Percentiles rank a stretch among this genome's conserved stretches.
These are phyloP conservation scores for Metridium senile DNA, from an alignment of 92 coral and sea anemone genomes.

Conservation along the genomic window DNA sequence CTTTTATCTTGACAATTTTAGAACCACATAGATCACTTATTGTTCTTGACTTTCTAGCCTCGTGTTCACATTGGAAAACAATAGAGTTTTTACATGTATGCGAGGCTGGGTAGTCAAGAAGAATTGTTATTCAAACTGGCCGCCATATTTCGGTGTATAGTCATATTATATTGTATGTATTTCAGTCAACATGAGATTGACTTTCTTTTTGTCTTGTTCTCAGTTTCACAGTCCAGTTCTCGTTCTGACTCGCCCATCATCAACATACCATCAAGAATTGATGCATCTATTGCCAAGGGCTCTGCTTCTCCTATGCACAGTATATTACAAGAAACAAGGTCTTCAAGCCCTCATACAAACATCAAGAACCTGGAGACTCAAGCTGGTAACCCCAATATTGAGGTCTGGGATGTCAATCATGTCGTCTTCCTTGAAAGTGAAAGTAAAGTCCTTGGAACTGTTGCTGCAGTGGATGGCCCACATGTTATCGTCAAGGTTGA, in stretches of 20 bases:
- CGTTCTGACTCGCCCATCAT: conserved; percentile 11
- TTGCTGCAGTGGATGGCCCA: conserved; percentile 89
- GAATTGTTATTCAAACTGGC: too few relatives aligned
- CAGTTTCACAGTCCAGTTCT: background rate
- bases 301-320: conserved; percentile 38
- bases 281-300: conserved; percentile 4
- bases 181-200: background rate
- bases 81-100: too few relatives aligned
- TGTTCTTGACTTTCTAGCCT: too few relatives aligned
- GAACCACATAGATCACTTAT: too few relatives aligned
- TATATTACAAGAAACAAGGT: conserved; percentile 38
- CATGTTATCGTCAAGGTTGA: conserved; percentile 84
- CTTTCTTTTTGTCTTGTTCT: background rate
- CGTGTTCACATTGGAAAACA: too few relatives aligned
- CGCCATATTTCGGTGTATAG: too few relatives aligned
- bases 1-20: too few relatives aligned
- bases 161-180: too few relatives aligned
- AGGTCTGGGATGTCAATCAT: conserved; percentile 82
- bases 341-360: conserved; percentile 67
- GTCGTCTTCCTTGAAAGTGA: conserved; percentile 89
- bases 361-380: conserved; percentile 45
- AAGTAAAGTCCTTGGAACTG: conserved; percentile 78
- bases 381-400: conserved; percentile 31
- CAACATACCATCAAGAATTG: conserved; percentile 13
- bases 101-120: too few relatives aligned